Conservation (phyloP, 2,113 vertebrate genomes). For the Fulmarus glacialis region DNA sequence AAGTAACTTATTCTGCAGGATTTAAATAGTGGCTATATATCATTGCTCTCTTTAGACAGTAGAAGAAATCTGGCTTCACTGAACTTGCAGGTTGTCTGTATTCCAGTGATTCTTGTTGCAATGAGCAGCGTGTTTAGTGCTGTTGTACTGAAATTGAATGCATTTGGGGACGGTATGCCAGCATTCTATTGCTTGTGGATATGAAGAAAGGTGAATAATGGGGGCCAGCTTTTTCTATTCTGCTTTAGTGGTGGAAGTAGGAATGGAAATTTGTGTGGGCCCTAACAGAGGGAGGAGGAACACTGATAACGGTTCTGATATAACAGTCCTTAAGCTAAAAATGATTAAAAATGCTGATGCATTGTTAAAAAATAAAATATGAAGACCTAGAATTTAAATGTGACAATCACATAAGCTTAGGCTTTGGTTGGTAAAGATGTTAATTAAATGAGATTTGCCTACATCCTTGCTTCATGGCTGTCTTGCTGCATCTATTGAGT, state of each 20-base stretch:
- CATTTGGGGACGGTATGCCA: background rate
- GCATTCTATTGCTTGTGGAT: background rate
- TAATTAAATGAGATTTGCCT: constrained; percentile 17
- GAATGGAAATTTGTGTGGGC: background rate
- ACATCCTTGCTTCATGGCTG: constrained; percentile 4
- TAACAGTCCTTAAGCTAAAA: background rate
- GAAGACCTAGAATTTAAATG: background rate
- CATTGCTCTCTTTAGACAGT: background rate
- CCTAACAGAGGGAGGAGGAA: background rate
- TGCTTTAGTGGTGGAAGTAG: background rate
- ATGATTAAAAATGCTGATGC: background rate
- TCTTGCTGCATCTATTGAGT: background rate
- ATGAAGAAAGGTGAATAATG: background rate
- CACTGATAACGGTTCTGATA: background rate
- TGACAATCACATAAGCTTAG: background rate
- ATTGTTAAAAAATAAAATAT: background rate
- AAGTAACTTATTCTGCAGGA: background rate
- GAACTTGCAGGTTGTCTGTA: background rate
- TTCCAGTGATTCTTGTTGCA: background rate
- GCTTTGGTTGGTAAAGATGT: background rate
- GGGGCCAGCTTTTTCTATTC: background rate
- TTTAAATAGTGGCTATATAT: background rate
- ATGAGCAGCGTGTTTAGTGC: background rate
- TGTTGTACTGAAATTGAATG: background rate
- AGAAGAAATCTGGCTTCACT: background rate